Base-by-base conservation (phyloP, 2,888 invertebrate genomes). In the Exephanes ischioxanthus region DNA sequence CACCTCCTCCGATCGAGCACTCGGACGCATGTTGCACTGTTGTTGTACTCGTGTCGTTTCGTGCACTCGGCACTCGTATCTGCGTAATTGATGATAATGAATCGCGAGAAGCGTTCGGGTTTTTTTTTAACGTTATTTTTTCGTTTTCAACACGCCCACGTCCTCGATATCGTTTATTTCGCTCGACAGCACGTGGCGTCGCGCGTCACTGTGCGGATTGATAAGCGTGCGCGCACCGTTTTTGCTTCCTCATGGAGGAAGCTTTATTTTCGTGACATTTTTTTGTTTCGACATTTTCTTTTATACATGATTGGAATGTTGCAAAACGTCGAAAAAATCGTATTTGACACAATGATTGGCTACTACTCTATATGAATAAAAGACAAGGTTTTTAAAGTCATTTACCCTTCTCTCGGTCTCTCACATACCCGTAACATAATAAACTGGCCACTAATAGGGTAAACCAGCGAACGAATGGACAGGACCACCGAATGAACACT, bases 1-100 rank as follows among this genome's bases (percentile, higher is more conserved):
- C 80, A 76, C 26, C 61, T 66, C 41, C 68, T 66, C n/a, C 67
- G 48, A 63, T 83, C 33, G 41, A 19, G n/a, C 61, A 61, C 48
- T 26, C 16, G 45, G 16, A 41, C 22, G 22, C 58, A 55, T 73
- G 30, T 58, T 72, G 6, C 55, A 19, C 58, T 37, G 33, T 75
- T 75, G n/a, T 14, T 9, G 53, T 22, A 41, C 45, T 58, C 37
- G 58, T 26, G 14, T 33, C 37, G 37, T 77, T 67, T 55, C 51
- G 53, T 51, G 11, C 14, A 51, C 51, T 53, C 22, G 61, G 19
- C 45, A 26, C n/a, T n/a, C 26, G 51, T 30, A 51, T 16, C 19
- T 51, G 48, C 22, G 30, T 51, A 51, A 70, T 61, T 58, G 58
- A 73, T 61, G 26, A 73, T 26, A n/a, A 73, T 26, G 22, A 45